phyloP scores from a whole-genome alignment of 2,113 vertebrate genomes.

The Ailurus styani region DNA sequence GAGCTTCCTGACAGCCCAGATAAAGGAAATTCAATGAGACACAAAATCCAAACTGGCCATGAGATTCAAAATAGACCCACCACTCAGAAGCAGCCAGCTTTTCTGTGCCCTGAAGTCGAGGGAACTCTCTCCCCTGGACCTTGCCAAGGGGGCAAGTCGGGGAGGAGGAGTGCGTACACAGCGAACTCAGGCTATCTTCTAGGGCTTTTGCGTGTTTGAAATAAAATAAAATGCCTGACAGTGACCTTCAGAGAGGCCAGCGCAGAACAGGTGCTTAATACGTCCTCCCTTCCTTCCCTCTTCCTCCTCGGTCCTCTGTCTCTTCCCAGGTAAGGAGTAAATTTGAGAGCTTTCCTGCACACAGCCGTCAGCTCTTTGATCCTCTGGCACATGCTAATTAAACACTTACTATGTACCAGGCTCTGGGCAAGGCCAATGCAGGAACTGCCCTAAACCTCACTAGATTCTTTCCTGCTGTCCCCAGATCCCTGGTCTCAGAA shows the following conservation, averaged over 20 bases:
- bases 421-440: background rate
- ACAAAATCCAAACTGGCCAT: background rate
- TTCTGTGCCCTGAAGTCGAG: background rate
- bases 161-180: background rate
- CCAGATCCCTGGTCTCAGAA: constrained; percentile 11
- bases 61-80: background rate
- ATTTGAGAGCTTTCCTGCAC: background rate
- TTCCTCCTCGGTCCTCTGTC: background rate
- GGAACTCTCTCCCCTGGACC: background rate
- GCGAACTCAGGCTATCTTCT: background rate
- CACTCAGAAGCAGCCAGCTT: background rate
- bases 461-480: background rate
- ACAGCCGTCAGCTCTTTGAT: background rate
- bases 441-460: background rate
- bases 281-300: background rate
- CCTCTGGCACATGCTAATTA: background rate
- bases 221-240: background rate
- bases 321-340: background rate
- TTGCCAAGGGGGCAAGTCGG: background rate
- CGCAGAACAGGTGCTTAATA: background rate
- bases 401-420: background rate
- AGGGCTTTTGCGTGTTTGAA: background rate
- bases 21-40: background rate
- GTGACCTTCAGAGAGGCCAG: background rate
- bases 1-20: background rate